Evolutionary conservation across 2,113 vertebrate genomes (phyloP).

Genomic region (Etheostoma cragini): DNA sequence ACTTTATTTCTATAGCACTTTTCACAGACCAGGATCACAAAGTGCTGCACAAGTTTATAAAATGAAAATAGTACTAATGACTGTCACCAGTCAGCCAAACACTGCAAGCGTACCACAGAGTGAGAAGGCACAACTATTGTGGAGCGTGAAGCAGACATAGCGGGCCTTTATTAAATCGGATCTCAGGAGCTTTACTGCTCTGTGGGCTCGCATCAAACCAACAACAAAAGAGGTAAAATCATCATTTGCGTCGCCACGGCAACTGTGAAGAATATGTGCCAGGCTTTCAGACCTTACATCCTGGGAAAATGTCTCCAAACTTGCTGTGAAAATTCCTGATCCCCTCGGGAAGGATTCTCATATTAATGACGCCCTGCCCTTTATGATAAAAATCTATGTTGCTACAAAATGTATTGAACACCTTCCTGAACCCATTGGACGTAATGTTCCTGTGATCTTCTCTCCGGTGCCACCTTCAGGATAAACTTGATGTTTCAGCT

Average conservation of each 20-base stretch:
- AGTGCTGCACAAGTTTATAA: no score
- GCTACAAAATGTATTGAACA: background rate
- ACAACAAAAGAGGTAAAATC: background rate
- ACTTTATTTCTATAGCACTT: no score
- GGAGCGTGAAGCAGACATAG: constrained; percentile 23
- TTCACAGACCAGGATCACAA: no score
- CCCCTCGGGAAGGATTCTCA: background rate
- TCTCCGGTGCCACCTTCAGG: no score
- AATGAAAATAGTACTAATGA: no score
- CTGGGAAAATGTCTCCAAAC: background rate
- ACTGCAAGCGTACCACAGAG: background rate
- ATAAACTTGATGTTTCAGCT: no score
- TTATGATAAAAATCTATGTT: background rate
- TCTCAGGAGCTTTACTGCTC: background rate
- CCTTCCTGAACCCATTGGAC: background rate
- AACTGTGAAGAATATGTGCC: constrained; percentile 12
- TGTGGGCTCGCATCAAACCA: constrained; percentile 1
- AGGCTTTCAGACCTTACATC: background rate
- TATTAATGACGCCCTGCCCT: background rate
- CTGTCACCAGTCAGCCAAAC: constrained; percentile 34
- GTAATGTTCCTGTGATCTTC: background rate
- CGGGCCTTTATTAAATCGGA: background rate
- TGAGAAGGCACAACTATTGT: constrained; percentile 56
- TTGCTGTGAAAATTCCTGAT: background rate
- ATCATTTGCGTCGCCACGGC: background rate